Evolutionary conservation across 2,888 invertebrate genomes (phyloP).

Genomic region (Cheilosia vernalis): DNA sequence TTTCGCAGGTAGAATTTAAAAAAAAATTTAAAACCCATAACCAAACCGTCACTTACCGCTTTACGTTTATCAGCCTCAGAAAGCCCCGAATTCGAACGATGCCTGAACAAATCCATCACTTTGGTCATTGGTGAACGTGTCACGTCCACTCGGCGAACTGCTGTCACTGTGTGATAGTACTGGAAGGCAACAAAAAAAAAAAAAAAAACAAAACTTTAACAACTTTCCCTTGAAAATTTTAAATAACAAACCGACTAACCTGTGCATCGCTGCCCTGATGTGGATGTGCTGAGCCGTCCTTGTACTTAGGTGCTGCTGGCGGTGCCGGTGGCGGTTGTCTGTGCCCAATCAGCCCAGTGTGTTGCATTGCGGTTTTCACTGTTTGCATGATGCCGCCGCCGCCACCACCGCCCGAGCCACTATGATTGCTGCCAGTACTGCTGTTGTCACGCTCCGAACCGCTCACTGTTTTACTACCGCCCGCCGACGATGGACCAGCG

Average conservation of each 20-base stretch:
- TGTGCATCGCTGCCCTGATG: constrained; percentile 86
- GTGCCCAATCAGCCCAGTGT: constrained; percentile 81
- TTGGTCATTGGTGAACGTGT: constrained; percentile 92
- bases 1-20: not conserved
- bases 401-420: constrained; percentile 78
- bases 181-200: constrained; percentile 78
- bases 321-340: constrained; percentile 78
- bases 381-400: constrained; percentile 89
- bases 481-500: constrained; percentile 78
- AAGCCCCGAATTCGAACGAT: constrained; percentile 89
- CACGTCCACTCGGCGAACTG: constrained; percentile 86
- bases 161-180: constrained; percentile 90
- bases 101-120: constrained; percentile 95
- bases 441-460: constrained; percentile 79
- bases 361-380: constrained; percentile 91
- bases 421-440: constrained; percentile 80
- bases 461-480: constrained; percentile 75
- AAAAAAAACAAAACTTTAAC: constrained; percentile 33
- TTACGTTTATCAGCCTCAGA: constrained; percentile 88
- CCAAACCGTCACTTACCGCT: constrained; percentile 85
- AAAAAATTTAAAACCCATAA: not conserved
- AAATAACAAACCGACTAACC: constrained; percentile 75
- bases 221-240: constrained; percentile 10
- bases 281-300: constrained; percentile 89
- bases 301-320: constrained; percentile 83